Conservation (phyloP, 2,113 vertebrate species). For the Hemicordylus capensis region DNA sequence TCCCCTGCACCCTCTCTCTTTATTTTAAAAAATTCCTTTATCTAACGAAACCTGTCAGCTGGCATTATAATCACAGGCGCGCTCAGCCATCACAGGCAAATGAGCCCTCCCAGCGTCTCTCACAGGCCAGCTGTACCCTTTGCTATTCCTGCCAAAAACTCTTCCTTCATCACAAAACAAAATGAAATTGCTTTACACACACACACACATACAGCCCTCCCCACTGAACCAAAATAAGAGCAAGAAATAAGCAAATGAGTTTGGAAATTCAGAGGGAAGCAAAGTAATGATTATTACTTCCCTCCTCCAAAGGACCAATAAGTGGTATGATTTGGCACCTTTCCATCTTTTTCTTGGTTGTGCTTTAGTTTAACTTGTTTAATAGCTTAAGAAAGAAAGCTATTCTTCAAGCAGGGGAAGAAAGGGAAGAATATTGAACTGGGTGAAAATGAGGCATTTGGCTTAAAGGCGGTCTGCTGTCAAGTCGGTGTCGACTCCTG, state of each 20-base stretch:
- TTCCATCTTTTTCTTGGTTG: background rate
- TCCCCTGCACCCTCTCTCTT: background rate
- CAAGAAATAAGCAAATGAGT: background rate
- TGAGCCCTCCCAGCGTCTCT: constrained; percentile 9
- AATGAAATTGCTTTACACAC: background rate
- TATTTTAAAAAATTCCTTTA: background rate
- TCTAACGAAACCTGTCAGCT: constrained; percentile 7
- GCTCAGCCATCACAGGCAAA: constrained; percentile 2
- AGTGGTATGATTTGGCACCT: background rate
- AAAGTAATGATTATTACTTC: fast-evolving
- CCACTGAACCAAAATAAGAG: background rate
- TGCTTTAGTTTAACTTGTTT: background rate
- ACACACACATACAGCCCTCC: background rate
- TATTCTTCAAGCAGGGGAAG: background rate
- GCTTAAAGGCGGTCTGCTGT: no score
- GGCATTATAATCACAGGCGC: background rate
- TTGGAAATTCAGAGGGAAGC: background rate
- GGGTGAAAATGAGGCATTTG: background rate
- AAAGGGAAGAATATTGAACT: background rate
- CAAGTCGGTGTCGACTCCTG: no score
- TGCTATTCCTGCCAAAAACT: background rate
- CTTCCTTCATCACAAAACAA: background rate
- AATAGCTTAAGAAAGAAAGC: background rate
- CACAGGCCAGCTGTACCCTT: constrained; percentile 9
- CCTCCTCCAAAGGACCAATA: background rate